Evolutionary conservation across 1,140 invertebrate genomes (phyloP).

Genomic region (Octopus sinensis): DNA sequence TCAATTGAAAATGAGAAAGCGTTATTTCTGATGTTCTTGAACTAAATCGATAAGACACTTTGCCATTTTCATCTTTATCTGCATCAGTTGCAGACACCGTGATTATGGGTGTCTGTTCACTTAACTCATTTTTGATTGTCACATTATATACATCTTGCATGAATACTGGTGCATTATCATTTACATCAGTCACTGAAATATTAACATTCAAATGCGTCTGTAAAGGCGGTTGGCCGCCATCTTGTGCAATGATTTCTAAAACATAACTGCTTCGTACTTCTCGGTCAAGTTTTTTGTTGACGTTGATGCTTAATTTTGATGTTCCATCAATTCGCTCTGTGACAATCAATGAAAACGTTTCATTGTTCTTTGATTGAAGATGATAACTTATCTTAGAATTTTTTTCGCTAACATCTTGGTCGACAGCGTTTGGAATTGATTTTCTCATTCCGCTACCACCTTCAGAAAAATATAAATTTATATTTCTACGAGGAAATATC

Average conservation of each 20-base stretch:
- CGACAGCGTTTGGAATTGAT: constrained; percentile 63
- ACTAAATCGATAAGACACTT: constrained; percentile 63
- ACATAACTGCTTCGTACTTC: no score
- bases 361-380: constrained; percentile 39
- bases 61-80: no score
- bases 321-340: constrained; percentile 35
- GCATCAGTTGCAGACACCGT: constrained; percentile 71
- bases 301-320: constrained; percentile 40
- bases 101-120: constrained; percentile 39
- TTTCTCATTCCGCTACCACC: constrained; percentile 61
- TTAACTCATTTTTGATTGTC: no score
- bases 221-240: no score
- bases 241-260: no score
- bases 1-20: constrained; percentile 15
- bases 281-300: constrained; percentile 64
- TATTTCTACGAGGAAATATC: constrained; percentile 62
- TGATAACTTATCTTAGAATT: constrained; percentile 44
- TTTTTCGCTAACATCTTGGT: constrained; percentile 65
- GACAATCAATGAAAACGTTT: constrained; percentile 42
- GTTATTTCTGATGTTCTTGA: constrained; percentile 28
- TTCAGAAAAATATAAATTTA: constrained; percentile 55
- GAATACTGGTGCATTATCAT: no score
- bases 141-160: no score
- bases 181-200: no score
- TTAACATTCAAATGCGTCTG: no score